phyloP scores from a whole-genome alignment of 2,113 vertebrate genomes.

The Aptenodytes forsteri region DNA sequence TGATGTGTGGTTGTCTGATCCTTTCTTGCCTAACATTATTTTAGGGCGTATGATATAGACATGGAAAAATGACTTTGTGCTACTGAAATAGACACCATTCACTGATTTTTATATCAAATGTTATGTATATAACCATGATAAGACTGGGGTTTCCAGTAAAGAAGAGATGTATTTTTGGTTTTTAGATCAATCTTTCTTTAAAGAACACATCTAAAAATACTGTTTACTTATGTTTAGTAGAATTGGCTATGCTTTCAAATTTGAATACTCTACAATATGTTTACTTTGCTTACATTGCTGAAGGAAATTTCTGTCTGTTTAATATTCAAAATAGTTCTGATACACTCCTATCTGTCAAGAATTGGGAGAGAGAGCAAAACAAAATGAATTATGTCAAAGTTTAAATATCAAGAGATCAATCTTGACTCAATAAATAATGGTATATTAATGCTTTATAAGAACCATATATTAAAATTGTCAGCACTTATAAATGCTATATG shows the following conservation, averaged over 20 bases:
- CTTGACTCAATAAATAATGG: neutral
- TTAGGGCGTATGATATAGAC: neutral
- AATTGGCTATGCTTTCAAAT: neutral
- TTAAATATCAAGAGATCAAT: neutral
- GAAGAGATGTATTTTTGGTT: neutral
- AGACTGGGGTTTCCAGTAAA: neutral
- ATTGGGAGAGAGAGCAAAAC: neutral
- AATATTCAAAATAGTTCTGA: conserved; percentile 13
- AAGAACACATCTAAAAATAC: neutral
- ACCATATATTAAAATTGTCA: neutral
- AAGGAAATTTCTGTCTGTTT: conserved; percentile 18
- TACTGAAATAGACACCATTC: neutral
- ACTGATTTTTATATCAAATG: neutral
- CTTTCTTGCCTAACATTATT: neutral
- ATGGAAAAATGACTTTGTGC: neutral
- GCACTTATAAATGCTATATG: neutral
- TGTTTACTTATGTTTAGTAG: neutral
- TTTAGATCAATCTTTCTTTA: neutral
- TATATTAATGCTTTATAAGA: neutral
- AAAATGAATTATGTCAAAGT: neutral
- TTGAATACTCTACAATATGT: neutral
- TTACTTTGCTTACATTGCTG: conserved; percentile 15
- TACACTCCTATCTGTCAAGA: neutral
- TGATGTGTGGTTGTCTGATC: neutral
- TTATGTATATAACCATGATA: neutral